A percentile compares a stretch with the other conserved stretches of the same genome.
phyloP scores from a whole-genome alignment of 2,113 vertebrate genomes.

The Calyptomena viridis region DNA sequence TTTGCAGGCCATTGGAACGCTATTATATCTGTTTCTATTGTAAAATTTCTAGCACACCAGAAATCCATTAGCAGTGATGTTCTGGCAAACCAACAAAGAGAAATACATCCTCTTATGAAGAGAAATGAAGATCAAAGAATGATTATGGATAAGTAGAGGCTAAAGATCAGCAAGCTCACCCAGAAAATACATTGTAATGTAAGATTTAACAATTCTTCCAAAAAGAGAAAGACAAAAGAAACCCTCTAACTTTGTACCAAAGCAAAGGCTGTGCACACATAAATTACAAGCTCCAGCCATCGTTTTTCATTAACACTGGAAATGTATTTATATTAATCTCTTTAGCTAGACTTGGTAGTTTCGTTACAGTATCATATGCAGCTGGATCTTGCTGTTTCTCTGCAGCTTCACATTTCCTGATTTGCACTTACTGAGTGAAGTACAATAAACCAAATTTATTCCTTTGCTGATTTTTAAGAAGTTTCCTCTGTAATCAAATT shows the following conservation, averaged over 20 bases:
- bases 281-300: background rate
- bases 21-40: background rate
- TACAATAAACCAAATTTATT: background rate
- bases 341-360: slow-evolving; percentile 14
- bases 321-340: slow-evolving; percentile 38
- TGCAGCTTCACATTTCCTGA: background rate
- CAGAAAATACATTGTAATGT: slow-evolving; percentile 12
- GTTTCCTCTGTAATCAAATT: background rate
- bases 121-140: slow-evolving; percentile 26
- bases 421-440: background rate
- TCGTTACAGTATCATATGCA: background rate
- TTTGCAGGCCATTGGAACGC: background rate
- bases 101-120: slow-evolving; percentile 52
- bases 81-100: slow-evolving; percentile 36
- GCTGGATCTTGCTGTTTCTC: background rate
- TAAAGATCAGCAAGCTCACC: slow-evolving; percentile 20
- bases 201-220: background rate
- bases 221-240: slow-evolving; percentile 39
- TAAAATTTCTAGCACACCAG: slow-evolving; percentile 21
- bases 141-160: slow-evolving; percentile 25
- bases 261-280: background rate
- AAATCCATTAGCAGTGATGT: slow-evolving; percentile 54
- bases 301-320: slow-evolving; percentile 24
- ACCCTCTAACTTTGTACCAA: slow-evolving; percentile 15
- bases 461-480: background rate